phyloP scores from a whole-genome alignment of 2,797 vertebrate genomes.

The Alcedo quadribrachys region DNA sequence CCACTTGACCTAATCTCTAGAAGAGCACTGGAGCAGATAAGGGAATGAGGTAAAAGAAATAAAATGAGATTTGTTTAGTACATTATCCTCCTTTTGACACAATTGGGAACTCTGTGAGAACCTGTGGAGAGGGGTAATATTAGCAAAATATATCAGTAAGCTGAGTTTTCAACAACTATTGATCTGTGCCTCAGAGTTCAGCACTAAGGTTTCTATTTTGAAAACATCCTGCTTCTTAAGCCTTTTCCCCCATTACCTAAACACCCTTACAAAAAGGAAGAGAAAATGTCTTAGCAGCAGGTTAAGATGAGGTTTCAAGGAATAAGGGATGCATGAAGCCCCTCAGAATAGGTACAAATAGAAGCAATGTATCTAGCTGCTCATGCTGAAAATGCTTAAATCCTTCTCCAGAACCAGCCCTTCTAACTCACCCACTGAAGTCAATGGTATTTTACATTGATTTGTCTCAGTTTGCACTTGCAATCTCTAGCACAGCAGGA shows the following conservation, averaged over 20 bases:
- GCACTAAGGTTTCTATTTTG: background rate
- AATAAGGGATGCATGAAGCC: background rate
- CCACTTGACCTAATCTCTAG: background rate
- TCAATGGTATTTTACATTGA: background rate
- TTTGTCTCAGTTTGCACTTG: background rate
- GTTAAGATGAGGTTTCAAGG: background rate
- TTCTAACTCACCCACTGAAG: background rate
- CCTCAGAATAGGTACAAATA: background rate
- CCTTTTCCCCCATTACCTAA: background rate
- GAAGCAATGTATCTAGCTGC: background rate
- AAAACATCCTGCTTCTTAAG: background rate
- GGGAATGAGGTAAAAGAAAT: background rate
- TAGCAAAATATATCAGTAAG: background rate
- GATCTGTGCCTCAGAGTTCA: background rate
- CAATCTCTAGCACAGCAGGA: background rate
- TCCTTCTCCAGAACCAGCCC: background rate
- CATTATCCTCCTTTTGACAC: background rate
- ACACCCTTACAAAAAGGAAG: background rate
- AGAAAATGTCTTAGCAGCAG: background rate
- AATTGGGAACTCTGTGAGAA: background rate
- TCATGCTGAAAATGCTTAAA: background rate
- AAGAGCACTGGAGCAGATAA: background rate
- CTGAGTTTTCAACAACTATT: slow-evolving; percentile 10
- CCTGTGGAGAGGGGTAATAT: background rate
- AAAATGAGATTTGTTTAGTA: background rate